These are phyloP conservation scores for Cherax destructor DNA, from an alignment of 1,140 invertebrate genomes.

Conservation along the genomic window DNA sequence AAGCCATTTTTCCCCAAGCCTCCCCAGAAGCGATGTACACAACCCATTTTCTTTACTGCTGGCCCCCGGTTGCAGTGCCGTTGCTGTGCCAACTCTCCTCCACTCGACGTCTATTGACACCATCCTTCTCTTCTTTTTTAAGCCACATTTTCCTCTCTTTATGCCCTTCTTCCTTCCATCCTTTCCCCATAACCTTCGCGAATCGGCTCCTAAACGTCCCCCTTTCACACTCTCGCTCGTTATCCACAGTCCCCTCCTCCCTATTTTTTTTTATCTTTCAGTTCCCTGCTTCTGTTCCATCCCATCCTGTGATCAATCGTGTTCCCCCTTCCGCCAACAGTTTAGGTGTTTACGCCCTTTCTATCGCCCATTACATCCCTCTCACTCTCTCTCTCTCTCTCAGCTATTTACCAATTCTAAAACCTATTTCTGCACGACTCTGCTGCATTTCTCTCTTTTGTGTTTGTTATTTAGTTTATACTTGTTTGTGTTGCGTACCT, in stretches of 20 bases:
- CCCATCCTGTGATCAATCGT: conserved; percentile 30
- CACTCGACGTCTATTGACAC: too few species aligned
- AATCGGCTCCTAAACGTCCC: conserved; percentile 14
- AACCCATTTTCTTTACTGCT: background rate
- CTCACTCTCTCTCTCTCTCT: conserved; percentile 10
- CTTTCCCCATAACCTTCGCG: conserved; percentile 21
- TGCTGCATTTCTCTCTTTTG: background rate
- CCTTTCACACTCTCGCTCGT: conserved; percentile 37
- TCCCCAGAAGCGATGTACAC: background rate
- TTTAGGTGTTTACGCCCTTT: conserved; percentile 21
- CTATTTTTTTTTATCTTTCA: conserved; percentile 32
- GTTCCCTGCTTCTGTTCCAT: conserved; percentile 29
- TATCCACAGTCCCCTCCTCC: conserved; percentile 1
- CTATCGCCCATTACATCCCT: conserved; percentile 28
- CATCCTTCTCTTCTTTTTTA: conserved; percentile 10
- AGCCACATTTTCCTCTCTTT: conserved; percentile 7
- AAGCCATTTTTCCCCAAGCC: background rate
- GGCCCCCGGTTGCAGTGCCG: background rate
- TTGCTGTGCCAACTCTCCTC: background rate
- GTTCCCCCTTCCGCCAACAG: conserved; percentile 23
- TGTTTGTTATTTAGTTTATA: background rate
- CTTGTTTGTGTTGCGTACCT: background rate
- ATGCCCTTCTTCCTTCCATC: conserved; percentile 17
- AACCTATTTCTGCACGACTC: conserved; percentile 4
- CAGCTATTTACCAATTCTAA: conserved; percentile 40